Evolutionary conservation across 2,888 invertebrate species (phyloP), one percentile per base, ranked within the genome.

Genomic region (Protula sp.): DNA sequence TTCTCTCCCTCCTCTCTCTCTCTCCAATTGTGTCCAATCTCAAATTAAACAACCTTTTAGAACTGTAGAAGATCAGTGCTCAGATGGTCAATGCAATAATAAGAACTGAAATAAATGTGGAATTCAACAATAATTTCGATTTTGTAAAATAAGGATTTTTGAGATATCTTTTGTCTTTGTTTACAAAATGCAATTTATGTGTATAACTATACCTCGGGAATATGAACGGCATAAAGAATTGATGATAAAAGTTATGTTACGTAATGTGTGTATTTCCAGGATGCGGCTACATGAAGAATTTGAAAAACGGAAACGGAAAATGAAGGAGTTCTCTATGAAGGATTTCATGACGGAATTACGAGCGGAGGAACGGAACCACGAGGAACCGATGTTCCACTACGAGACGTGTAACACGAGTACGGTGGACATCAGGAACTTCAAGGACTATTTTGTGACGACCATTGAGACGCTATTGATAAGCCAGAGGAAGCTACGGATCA

Each of bases 401-500:
- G 61, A 65, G 50, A 52, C 58, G 1, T 27, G 50, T 29, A 58
- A 62, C 58, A 59, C 59, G 55, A 58, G 58, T n/a, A 58, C 62
- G 47, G 61, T 68, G 1, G 63, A 64, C 54, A 68, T 67, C 29
- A 57, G 61, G 9, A 57, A 57, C 30, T 60, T 64, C 30, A 61
- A 57, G 14, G 60, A 68, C 30, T 68, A 64, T 56, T 59, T 68
- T 50, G 38, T 59, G 24, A 55, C 68, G 26, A 63, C 66, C 29
- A 53, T 67, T 19, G 64, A 64, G 48, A 59, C 67, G 3, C 50
- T 68, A 3, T 61, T 68, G 31, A 58, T 68, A 22, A 57, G 62
- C 4, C 68, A 68, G 53, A 29, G 66, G 26, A 60, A 63, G 31
- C 57, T 66, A 2, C 55, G 30, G 22, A 50, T 68, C 27, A 62